phyloP scores from a whole-genome alignment of 1,140 invertebrate species.

The Cotesia typhae region DNA sequence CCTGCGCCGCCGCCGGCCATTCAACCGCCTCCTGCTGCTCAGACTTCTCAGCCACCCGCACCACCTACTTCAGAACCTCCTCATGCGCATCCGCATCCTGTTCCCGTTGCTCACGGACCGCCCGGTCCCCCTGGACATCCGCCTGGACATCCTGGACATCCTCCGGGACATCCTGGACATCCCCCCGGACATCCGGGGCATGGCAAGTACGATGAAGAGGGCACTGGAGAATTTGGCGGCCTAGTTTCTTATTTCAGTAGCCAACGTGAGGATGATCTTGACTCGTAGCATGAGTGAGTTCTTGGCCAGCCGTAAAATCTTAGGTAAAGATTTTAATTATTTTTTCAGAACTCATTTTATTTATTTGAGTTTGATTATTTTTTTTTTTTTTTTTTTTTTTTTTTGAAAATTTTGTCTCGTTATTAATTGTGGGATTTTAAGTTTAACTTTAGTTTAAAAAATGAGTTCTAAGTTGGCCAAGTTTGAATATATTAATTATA shows the following conservation, averaged over 20 bases:
- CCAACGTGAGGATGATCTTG: conserved; percentile 79
- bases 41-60: conserved; percentile 42
- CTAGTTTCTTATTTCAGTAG: conserved; percentile 89
- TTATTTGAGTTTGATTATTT: too few species aligned
- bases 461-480: conserved; percentile 38
- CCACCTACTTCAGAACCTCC: conserved; percentile 37
- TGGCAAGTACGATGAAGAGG: conserved; percentile 66
- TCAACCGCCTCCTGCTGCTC: conserved; percentile 41
- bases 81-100: conserved; percentile 36
- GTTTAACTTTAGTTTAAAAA: too few species aligned
- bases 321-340: too few species aligned
- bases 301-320: conserved; percentile 57
- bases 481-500: conserved; percentile 29
- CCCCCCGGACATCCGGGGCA: conserved; percentile 9
- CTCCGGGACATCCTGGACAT: conserved; percentile 40
- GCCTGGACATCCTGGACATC: conserved; percentile 39
- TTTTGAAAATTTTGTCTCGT: too few species aligned
- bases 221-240: conserved; percentile 80
- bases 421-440: too few species aligned
- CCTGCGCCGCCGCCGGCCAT: conserved; percentile 55
- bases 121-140: conserved; percentile 37
- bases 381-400: too few species aligned
- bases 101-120: conserved; percentile 33
- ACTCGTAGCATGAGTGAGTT: conserved; percentile 67
- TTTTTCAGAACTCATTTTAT: too few species aligned